These are phyloP conservation scores for Ochropleura plecta DNA, from an alignment of 2,888 invertebrate species.

Conservation along the genomic window DNA sequence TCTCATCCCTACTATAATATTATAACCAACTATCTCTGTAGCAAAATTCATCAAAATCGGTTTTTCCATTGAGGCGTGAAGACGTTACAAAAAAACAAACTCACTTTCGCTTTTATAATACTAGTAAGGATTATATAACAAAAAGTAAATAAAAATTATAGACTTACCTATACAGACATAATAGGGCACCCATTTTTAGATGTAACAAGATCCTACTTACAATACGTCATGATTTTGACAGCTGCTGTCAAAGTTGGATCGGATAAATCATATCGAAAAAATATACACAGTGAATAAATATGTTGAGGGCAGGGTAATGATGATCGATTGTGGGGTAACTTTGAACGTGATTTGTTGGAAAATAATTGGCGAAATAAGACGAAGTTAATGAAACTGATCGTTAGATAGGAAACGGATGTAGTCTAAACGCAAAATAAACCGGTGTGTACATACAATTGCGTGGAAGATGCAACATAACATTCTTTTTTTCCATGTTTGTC, in stretches of 20 bases:
- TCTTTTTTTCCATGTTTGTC: too few relatives aligned
- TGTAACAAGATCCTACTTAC: slow-evolving; percentile 43
- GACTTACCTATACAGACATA: background rate
- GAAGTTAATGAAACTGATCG: slow-evolving; percentile 48
- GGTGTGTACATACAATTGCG: background rate
- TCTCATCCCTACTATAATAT: too few relatives aligned
- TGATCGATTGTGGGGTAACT: slow-evolving; percentile 67
- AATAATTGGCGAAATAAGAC: slow-evolving; percentile 52
- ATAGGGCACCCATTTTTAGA: slow-evolving; percentile 31
- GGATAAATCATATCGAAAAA: slow-evolving; percentile 64
- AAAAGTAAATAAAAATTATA: background rate
- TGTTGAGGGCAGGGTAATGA: slow-evolving; percentile 60
- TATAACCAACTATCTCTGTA: too few relatives aligned
- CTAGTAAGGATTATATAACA: background rate
- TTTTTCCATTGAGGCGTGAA: too few relatives aligned
- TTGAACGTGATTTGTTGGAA: slow-evolving; percentile 59
- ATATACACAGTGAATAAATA: slow-evolving; percentile 62
- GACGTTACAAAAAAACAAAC: too few relatives aligned
- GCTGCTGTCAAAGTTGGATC: slow-evolving; percentile 66
- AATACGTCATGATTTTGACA: slow-evolving; percentile 67
- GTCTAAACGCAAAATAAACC: slow-evolving; percentile 10
- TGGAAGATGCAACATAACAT: too few relatives aligned
- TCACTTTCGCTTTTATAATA: too few relatives aligned
- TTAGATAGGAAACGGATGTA: slow-evolving; percentile 34
- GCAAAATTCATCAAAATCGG: too few relatives aligned